Evolutionary conservation across 2,888 invertebrate genomes (phyloP), one percentile per base, ranked within the genome.

Genomic region (Cephus pulcher): DNA sequence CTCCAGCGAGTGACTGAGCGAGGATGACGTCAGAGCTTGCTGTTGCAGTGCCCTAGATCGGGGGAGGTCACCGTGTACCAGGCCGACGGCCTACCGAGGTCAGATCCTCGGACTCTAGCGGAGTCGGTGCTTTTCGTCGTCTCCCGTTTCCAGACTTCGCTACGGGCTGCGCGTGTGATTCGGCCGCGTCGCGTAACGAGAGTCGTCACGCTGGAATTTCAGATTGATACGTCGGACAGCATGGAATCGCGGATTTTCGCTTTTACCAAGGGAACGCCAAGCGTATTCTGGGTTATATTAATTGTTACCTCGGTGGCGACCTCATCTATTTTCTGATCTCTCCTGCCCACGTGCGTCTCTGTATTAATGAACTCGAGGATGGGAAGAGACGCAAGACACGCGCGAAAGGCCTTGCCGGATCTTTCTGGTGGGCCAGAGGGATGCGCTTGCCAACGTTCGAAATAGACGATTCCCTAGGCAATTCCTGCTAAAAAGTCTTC

Each of bases 71-170:
- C 89, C 88, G 89, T 89, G 88, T 87, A 87, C 90, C 90, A 86
- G 90, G 91, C 91, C 91, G 91, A 91, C 89, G 91, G 90, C 91
- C 91, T 89, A 87, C 82, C 91, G 91, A 91, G 91, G 91, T 91
- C 91, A 89, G 89, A 90, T 90, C 89, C 91, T 90, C 87, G 85
- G 86, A 86, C 88, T 87, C 83, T 77, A 80, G 79, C 81, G 83
- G 82, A 82, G 81, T 82, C 80, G 80, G 80, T 82, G 12, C 30
- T 75, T 75, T 56, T 33, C n/a, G 23, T 75, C 34, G 75, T 35
- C 56, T 76, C 86, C 30, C 56, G 56, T 56, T 56, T 56, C 23
- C 23, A 56, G 56, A 56, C 56, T 56, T 1, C 23, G 23, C 56
- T 56, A 2, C 56, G 56, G 9, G 9, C 2, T 9, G 2, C 23